Conservation (phyloP, 2,888 invertebrate genomes). For the Catonia carolina region DNA sequence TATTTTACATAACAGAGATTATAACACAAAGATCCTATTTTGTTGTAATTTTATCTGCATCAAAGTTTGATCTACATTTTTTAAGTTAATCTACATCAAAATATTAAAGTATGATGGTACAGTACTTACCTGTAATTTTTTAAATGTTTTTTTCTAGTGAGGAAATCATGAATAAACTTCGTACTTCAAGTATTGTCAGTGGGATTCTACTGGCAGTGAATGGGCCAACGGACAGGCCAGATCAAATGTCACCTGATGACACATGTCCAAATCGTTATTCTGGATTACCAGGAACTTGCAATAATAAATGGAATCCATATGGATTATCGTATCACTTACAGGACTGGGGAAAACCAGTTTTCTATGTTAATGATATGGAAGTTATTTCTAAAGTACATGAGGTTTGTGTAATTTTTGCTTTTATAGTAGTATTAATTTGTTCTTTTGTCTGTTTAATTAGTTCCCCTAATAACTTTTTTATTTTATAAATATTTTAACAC, state of each 20-base stretch:
- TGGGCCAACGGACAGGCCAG: conserved; percentile 26
- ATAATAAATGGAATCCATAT: conserved; percentile 64
- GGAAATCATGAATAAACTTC: conserved; percentile 15
- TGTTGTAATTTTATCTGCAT: no score
- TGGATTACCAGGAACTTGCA: conserved; percentile 47
- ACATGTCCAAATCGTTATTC: conserved; percentile 77
- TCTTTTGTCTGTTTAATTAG: no score
- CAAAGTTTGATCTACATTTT: no score
- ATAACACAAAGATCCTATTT: no score
- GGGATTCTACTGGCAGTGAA: conserved; percentile 29
- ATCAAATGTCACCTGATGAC: conserved; percentile 54
- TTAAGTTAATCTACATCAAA: no score
- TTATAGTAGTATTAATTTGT: no score
- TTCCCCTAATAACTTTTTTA: no score
- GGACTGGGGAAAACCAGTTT: conserved; percentile 85
- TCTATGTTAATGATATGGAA: conserved; percentile 57
- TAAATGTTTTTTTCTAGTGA: no score
- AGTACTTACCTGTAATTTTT: no score
- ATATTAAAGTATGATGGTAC: no score
- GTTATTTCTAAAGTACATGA: conserved; percentile 50
- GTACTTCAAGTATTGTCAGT: conserved; percentile 27
- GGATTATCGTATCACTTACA: conserved; percentile 69
- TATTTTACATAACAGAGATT: no score
- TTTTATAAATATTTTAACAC: no score
- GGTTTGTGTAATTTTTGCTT: conserved; percentile 34